Percentiles rank a stretch among this genome's conserved stretches.
Evolutionary conservation across 1,140 invertebrate genomes (phyloP).

Genomic region (Chelonus insularis): DNA sequence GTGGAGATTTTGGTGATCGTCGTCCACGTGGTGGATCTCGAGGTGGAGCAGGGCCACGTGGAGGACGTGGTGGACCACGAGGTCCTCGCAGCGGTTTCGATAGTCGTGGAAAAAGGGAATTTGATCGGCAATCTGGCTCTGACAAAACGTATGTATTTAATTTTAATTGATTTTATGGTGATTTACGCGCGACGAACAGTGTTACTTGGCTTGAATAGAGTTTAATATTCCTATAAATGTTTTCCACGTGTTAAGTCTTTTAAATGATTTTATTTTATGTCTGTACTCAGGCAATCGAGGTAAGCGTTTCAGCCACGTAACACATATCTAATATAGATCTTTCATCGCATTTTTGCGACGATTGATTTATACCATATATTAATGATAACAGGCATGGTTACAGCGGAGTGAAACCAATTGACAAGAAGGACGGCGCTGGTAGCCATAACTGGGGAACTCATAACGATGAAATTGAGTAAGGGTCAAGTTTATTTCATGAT

Average conservation of each 20-base stretch:
- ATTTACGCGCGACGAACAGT: too few species aligned
- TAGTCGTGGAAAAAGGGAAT: constrained; percentile 84
- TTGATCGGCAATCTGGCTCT: constrained; percentile 91
- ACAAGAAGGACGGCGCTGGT: constrained; percentile 92
- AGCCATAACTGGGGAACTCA: constrained; percentile 94
- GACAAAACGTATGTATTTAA: constrained; percentile 79
- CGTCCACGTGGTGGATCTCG: constrained; percentile 47
- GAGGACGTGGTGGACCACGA: constrained; percentile 53
- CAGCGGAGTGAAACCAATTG: constrained; percentile 88
- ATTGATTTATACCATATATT: constrained; percentile 30
- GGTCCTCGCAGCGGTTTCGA: constrained; percentile 64
- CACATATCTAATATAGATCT: constrained; percentile 18
- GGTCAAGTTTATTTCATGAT: constrained; percentile 32
- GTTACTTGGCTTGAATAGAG: neutral
- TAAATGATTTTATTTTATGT: constrained; percentile 32
- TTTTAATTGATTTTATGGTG: constrained; percentile 10
- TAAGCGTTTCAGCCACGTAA: constrained; percentile 36
- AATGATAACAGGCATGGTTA: constrained; percentile 60
- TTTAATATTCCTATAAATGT: neutral
- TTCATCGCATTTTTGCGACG: neutral
- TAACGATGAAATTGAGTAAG: constrained; percentile 85
- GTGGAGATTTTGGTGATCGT: constrained; percentile 45
- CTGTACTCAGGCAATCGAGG: constrained; percentile 42
- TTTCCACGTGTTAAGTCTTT: too few species aligned
- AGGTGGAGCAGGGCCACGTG: constrained; percentile 57